Base-by-base conservation (phyloP, 2,888 invertebrate genomes). In the Perithous albicinctus region DNA sequence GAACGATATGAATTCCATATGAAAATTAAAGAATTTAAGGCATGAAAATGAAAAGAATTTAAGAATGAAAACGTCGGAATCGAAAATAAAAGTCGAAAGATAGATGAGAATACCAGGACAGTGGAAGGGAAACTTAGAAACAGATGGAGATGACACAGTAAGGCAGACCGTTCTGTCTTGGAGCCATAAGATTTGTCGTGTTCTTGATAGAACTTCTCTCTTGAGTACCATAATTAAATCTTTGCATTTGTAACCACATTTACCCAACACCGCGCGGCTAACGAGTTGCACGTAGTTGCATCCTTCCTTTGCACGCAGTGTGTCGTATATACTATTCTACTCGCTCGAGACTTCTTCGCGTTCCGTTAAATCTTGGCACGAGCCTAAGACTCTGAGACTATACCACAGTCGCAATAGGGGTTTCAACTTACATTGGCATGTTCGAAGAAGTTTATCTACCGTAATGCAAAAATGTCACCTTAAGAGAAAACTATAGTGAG, bases 191-290 rank as follows among this genome's bases (percentile, higher is more conserved):
- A 63, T 35, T 56, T 32, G 18, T 64, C 43, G 29, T 59, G 54
- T 67, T 48, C 38, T 38, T 70, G 67, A 59, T 43, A 20, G 20
- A 38, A 73, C 41, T 43, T 51, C 38, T 18, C 35, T 8, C 59
- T 29, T 48, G 69, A 76, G 79, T 78, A 78, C 78, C 80, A 86
- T 87, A 87, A 88, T 86, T 87, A 87, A 87, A 86, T 84, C 84
- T 81, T 69, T 86, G 84, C 83, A 86, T 86, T 86, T 87, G 87
- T 84, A 86, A 84, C 85, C 82, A 79, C 82, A 84, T 86, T 86
- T 85, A 80, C 82, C 79, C 84, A 81, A 85, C 84, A 79, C 78
- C 79, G 63, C 51, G 32, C 35, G 80, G 43, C 83, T 85, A 85
- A 86, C 86, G 85, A 87, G 85, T 85, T 83, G 67, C 78, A 78